phyloP scores from a whole-genome alignment of 2,113 vertebrate species.

The Noturus placidus region DNA sequence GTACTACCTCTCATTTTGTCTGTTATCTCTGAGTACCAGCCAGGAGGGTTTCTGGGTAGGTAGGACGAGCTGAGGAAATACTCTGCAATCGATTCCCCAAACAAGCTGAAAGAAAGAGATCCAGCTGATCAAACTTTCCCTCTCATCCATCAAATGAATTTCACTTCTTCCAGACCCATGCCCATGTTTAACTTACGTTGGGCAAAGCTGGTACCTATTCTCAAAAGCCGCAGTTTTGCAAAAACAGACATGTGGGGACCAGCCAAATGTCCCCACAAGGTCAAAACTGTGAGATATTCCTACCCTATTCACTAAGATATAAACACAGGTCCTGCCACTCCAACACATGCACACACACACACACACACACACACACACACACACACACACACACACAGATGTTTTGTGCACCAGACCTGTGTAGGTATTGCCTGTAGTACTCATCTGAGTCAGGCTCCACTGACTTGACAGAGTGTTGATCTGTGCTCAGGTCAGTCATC shows the following conservation, averaged over 20 bases:
- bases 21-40: constrained; percentile 54
- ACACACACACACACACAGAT: not conserved
- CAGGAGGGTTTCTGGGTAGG: constrained; percentile 36
- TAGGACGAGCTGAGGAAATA: constrained; percentile 58
- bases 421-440: constrained; percentile 29
- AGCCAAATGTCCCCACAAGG: not conserved
- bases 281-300: not conserved
- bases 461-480: constrained; percentile 9
- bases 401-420: constrained; percentile 36
- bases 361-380: constrained; percentile 16
- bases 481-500: constrained; percentile 32
- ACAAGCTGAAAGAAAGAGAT: constrained; percentile 56
- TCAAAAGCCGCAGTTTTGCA: not conserved
- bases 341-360: constrained; percentile 22
- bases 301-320: not conserved
- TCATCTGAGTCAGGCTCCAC: not conserved
- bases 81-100: constrained; percentile 60
- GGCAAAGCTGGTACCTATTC: not conserved
- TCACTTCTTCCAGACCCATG: not conserved
- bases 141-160: constrained; percentile 13
- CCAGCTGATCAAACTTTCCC: constrained; percentile 24
- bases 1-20: constrained; percentile 56
- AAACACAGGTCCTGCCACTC: not conserved
- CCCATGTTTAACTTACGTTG: not conserved
- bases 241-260: not conserved